Conservation (phyloP, 2,113 vertebrate species). For the Ranitomeya imitator region DNA sequence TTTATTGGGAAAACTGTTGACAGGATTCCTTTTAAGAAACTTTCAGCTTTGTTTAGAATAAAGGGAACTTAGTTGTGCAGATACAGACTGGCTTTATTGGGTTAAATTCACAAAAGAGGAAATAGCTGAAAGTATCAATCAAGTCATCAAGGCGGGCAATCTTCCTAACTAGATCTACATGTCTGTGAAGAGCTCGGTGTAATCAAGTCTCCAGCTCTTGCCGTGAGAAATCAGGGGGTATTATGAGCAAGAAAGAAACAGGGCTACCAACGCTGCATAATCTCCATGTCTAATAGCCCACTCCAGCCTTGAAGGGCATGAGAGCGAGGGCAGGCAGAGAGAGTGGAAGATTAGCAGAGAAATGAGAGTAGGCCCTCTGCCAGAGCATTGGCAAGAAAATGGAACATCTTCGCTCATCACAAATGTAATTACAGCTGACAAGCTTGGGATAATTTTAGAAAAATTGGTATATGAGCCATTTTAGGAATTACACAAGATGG, state of each 20-base stretch:
- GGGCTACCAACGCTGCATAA: conserved; percentile 51
- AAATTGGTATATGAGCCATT: conserved; percentile 57
- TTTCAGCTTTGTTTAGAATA: neutral
- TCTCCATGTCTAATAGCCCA: conserved; percentile 57
- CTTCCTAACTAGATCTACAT: conserved; percentile 58
- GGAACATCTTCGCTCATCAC: conserved; percentile 56
- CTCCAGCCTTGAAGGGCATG: conserved; percentile 56
- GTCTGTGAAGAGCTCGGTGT: conserved; percentile 50
- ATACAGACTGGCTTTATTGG: neutral
- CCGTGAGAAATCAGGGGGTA: conserved; percentile 54
- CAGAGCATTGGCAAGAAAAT: conserved; percentile 53
- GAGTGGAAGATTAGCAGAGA: conserved; percentile 55
- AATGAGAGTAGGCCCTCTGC: conserved; percentile 53
- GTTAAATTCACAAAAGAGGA: conserved; percentile 40
- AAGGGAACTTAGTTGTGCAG: neutral
- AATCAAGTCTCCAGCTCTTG: conserved; percentile 55
- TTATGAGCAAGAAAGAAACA: conserved; percentile 52
- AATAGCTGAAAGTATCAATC: conserved; percentile 57
- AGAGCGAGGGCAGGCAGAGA: conserved; percentile 54
- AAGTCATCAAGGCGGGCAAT: conserved; percentile 54
- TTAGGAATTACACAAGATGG: conserved; percentile 47
- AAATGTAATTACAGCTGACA: conserved; percentile 58
- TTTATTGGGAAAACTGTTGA: too few relatives aligned
- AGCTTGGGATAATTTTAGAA: conserved; percentile 56
- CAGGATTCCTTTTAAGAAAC: neutral